A percentile compares a stretch with the other conserved stretches of the same genome.
Evolutionary conservation across 1,140 invertebrate species (phyloP).

Genomic region (Sogatella furcifera): DNA sequence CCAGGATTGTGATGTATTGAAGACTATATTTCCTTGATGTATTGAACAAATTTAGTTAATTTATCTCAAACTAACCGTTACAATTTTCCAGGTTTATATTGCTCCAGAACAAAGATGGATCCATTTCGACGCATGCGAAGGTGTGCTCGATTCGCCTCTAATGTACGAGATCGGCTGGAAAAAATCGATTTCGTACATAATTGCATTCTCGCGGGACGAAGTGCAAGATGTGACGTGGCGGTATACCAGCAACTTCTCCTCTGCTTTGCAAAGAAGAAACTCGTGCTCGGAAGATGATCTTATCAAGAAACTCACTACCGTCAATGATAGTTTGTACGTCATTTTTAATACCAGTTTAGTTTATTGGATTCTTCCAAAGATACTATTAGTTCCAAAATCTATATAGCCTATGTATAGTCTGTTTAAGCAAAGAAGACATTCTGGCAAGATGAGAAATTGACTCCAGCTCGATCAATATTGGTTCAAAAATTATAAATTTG

Average conservation of each 20-base stretch:
- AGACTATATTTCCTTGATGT: too few relatives aligned
- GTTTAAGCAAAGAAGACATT: too few relatives aligned
- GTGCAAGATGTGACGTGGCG: conserved; percentile 95
- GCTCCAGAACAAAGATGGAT: conserved; percentile 66
- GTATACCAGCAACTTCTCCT: conserved; percentile 61
- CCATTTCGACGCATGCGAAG: conserved; percentile 93
- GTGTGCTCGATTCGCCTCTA: conserved; percentile 73
- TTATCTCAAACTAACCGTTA: conserved; percentile 54
- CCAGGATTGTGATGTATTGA: too few relatives aligned
- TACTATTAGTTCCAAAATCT: too few relatives aligned
- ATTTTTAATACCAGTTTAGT: too few relatives aligned
- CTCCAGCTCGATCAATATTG: too few relatives aligned
- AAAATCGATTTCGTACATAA: conserved; percentile 77
- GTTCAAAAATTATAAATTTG: too few relatives aligned
- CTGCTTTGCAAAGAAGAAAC: conserved; percentile 41
- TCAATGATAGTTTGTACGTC: too few relatives aligned
- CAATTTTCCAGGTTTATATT: conserved; percentile 57
- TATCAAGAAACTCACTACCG: conserved; percentile 14
- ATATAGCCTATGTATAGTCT: too few relatives aligned
- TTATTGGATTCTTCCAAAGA: too few relatives aligned
- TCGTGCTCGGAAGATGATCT: conserved; percentile 52
- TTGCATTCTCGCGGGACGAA: conserved; percentile 83
- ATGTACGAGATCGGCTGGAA: conserved; percentile 88
- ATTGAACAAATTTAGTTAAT: too few relatives aligned
- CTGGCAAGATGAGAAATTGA: too few relatives aligned